A percentile compares a stretch with the other conserved stretches of the same genome.
phyloP scores from a whole-genome alignment of 2,797 vertebrate genomes.

The Enteromius treurensis region DNA sequence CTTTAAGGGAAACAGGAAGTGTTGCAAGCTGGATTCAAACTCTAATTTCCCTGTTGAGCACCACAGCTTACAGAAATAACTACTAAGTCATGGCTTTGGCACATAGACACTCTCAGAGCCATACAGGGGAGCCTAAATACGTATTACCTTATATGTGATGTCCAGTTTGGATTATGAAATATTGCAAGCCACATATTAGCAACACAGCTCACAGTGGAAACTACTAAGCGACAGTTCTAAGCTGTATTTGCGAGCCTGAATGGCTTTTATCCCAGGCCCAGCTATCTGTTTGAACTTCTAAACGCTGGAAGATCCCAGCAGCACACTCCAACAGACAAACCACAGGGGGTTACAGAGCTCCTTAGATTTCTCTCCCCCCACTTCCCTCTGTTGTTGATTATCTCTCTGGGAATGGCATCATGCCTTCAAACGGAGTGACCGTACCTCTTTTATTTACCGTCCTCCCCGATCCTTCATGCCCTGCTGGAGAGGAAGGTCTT shows the following conservation, averaged over 20 bases:
- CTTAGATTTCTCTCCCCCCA: conserved; percentile 4
- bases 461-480: conserved; percentile 57
- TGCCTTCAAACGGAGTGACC: conserved; percentile 53
- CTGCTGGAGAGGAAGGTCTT: conserved; percentile 68
- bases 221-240: neutral
- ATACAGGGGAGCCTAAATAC: neutral
- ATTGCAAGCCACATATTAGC: neutral
- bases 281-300: conserved; percentile 6
- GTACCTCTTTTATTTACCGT: conserved; percentile 59
- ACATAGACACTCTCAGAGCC: too few relatives aligned
- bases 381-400: conserved; percentile 46
- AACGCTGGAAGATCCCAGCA: neutral
- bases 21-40: too few relatives aligned
- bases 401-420: conserved; percentile 51
- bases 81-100: too few relatives aligned
- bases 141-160: neutral
- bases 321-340: conserved; percentile 32
- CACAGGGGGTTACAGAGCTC: conserved; percentile 33
- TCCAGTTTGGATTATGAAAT: neutral
- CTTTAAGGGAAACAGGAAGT: too few relatives aligned
- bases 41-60: too few relatives aligned
- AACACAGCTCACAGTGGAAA: neutral
- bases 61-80: too few relatives aligned
- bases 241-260: neutral
- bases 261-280: neutral